Conservation (phyloP, 2,113 vertebrate genomes). For the Perognathus longimembris region DNA sequence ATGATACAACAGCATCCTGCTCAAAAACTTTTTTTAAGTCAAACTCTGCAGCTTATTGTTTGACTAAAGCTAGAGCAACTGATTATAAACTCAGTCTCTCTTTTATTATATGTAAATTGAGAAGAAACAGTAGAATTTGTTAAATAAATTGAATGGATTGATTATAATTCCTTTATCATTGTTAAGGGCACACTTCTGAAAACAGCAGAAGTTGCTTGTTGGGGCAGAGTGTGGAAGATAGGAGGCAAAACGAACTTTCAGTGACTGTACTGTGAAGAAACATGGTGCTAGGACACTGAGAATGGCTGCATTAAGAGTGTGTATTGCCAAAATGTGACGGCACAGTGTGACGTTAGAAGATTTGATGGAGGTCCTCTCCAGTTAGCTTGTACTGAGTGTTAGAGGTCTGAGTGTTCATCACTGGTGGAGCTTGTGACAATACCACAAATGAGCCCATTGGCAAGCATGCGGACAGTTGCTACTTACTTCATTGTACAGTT, state of each 20-base stretch:
- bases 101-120: slow-evolving; percentile 1
- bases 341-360: background rate
- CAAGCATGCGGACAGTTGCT: background rate
- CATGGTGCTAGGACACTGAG: background rate
- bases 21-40: too few relatives aligned
- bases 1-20: too few relatives aligned
- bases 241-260: background rate
- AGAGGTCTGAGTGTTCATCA: background rate
- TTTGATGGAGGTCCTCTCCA: background rate
- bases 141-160: background rate
- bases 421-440: background rate
- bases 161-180: background rate
- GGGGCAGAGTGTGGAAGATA: background rate
- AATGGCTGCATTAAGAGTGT: background rate
- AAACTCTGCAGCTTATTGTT: too few relatives aligned
- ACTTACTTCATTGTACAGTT: slow-evolving; percentile 19
- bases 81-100: slow-evolving; percentile 18
- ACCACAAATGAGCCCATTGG: background rate
- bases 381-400: background rate
- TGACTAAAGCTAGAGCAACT: background rate
- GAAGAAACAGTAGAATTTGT: background rate
- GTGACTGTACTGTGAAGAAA: background rate
- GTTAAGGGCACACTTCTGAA: background rate
- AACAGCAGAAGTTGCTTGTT: background rate
- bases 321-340: background rate